Conservation (phyloP, 2,888 invertebrate species). For the Carterocephalus palaemon region DNA sequence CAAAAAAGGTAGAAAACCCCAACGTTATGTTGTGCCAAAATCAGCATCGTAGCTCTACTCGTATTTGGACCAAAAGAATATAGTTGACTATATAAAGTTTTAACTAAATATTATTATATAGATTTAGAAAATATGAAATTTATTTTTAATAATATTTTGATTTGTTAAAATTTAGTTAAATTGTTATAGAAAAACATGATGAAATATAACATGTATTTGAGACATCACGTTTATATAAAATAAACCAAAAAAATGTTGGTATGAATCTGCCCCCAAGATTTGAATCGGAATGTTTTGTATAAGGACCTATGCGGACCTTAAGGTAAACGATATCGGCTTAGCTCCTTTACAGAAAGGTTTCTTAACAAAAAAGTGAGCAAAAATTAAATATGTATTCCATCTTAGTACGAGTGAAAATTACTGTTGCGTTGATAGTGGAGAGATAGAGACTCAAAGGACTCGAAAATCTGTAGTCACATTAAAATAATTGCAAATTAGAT, state of each 20-base stretch:
- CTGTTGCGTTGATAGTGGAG: no score
- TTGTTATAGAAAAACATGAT: no score
- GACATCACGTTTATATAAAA: not conserved
- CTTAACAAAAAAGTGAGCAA: no score
- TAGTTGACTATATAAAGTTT: conserved; percentile 3
- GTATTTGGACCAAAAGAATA: conserved; percentile 9
- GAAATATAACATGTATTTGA: not conserved
- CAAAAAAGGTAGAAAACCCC: conserved; percentile 2
- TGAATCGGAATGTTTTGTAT: no score
- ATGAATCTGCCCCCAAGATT: no score
- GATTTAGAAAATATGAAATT: conserved; percentile 1
- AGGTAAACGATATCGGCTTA: no score
- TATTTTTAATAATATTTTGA: no score
- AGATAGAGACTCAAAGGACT: not conserved
- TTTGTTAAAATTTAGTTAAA: no score
- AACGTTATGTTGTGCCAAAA: conserved; percentile 9
- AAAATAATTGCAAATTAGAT: conserved; percentile 1
- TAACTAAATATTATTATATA: conserved; percentile 3
- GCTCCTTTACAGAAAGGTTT: no score
- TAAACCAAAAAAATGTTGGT: not conserved
- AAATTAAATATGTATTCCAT: no score
- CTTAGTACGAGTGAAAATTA: no score
- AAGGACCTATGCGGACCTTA: no score
- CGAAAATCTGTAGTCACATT: conserved; percentile 4
- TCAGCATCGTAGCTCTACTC: conserved; percentile 1